These are phyloP conservation scores for Silurus lanzhouensis DNA, from an alignment of 2,797 vertebrate genomes.

Conservation along the genomic window DNA sequence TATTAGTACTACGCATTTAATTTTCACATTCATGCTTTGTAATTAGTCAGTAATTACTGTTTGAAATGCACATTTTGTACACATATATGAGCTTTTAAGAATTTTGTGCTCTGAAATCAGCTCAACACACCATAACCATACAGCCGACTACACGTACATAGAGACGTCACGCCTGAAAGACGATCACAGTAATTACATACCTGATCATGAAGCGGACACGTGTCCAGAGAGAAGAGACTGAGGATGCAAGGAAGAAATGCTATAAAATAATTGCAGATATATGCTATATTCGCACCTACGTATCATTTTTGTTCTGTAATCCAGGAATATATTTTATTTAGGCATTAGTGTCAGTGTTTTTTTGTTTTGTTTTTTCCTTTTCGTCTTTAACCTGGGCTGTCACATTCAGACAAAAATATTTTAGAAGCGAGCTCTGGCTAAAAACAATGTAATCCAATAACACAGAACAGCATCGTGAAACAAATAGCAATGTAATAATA, in stretches of 20 bases:
- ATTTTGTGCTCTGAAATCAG: not conserved
- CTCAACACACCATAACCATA: not conserved
- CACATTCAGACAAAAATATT: not conserved
- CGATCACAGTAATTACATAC: conserved; percentile 29
- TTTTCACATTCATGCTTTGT: not conserved
- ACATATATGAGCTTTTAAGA: not conserved
- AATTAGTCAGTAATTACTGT: conserved; percentile 4
- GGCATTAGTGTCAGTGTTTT: not conserved
- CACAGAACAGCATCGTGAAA: not conserved
- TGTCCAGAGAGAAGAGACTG: conserved; percentile 28
- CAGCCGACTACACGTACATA: not conserved
- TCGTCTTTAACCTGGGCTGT: not conserved
- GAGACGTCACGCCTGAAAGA: conserved; percentile 41
- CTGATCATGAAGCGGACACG: conserved; percentile 33
- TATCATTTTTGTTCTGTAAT: not conserved
- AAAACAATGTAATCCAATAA: not conserved
- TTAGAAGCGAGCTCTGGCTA: too few relatives aligned
- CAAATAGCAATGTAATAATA: not conserved
- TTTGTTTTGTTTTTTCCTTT: not conserved
- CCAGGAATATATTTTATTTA: not conserved
- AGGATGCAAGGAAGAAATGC: conserved; percentile 17
- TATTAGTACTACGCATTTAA: not conserved
- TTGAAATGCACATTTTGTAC: not conserved
- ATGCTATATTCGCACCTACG: not conserved
- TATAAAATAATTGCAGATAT: not conserved